These are phyloP conservation scores for Cryptocephalus primarius DNA, from an alignment of 2,888 invertebrate genomes.

Conservation along the genomic window DNA sequence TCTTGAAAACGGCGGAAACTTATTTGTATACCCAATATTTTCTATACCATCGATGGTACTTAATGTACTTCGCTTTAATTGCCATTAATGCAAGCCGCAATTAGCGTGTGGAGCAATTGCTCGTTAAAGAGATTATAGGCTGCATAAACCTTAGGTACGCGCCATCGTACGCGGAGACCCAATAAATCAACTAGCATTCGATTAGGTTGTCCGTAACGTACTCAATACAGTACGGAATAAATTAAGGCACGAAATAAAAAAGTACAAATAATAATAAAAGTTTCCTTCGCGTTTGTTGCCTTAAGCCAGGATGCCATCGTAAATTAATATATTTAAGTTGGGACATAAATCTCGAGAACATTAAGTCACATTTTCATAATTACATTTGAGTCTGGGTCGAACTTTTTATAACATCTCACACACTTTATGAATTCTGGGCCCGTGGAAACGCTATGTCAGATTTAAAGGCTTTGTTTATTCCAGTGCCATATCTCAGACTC, in stretches of 20 bases:
- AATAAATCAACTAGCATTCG: conserved; percentile 14
- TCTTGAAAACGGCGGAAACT: too few species aligned
- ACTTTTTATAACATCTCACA: conserved; percentile 1
- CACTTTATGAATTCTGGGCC: conserved; percentile 1
- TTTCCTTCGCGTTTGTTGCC: conserved; percentile 15
- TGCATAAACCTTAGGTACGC: too few species aligned
- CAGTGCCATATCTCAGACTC: conserved; percentile 8
- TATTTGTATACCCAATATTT: too few species aligned
- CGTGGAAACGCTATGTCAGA: conserved; percentile 26
- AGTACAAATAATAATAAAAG: neutral
- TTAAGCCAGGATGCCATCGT: conserved; percentile 31
- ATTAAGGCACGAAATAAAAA: neutral
- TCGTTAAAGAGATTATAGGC: too few species aligned
- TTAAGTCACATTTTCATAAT: conserved; percentile 40
- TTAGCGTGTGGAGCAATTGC: too few species aligned
- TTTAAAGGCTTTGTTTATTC: conserved; percentile 16
- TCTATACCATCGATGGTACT: too few species aligned
- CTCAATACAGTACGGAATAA: conserved; percentile 12
- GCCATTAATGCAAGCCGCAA: too few species aligned
- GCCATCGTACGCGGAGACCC: neutral
- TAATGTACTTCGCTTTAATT: too few species aligned
- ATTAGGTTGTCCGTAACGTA: conserved; percentile 15
- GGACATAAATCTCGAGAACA: conserved; percentile 36
- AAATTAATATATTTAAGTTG: conserved; percentile 39
- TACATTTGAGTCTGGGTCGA: conserved; percentile 27